phyloP scores from a whole-genome alignment of 2,888 invertebrate genomes.

The Merodon equestris region DNA sequence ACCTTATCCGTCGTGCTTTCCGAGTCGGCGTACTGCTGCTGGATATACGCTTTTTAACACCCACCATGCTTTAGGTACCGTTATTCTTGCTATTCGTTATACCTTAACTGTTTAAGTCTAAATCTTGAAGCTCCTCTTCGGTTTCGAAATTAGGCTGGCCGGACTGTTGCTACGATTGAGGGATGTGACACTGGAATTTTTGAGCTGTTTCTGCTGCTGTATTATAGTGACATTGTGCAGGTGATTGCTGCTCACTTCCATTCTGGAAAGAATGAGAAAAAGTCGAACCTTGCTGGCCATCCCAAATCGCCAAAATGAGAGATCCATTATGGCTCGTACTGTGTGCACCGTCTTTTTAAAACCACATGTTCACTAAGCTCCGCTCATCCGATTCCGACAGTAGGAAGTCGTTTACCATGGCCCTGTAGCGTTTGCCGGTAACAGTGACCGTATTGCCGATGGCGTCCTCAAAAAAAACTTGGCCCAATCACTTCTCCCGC shows the following conservation, averaged over 20 bases:
- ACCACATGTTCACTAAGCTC: too few species aligned
- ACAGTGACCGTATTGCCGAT: too few species aligned
- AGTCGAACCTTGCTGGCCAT: too few species aligned
- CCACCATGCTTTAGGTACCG: slow-evolving; percentile 70
- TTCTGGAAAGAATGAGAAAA: slow-evolving; percentile 73
- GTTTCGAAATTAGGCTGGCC: slow-evolving; percentile 83
- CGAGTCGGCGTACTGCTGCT: slow-evolving; percentile 83
- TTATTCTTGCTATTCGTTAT: slow-evolving; percentile 71
- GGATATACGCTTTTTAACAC: slow-evolving; percentile 76
- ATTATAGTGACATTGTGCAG: slow-evolving; percentile 73
- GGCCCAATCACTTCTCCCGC: too few species aligned
- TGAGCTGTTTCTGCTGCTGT: slow-evolving; percentile 46
- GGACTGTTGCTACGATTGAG: slow-evolving; percentile 82
- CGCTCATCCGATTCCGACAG: too few species aligned
- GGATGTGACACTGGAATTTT: slow-evolving; percentile 61
- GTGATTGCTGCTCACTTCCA: slow-evolving; percentile 76
- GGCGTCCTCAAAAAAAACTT: too few species aligned
- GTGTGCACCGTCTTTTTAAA: too few species aligned
- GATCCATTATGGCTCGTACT: too few species aligned
- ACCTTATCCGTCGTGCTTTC: slow-evolving; percentile 93
- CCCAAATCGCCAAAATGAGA: too few species aligned
- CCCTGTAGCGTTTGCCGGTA: too few species aligned
- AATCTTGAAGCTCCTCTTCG: slow-evolving; percentile 82
- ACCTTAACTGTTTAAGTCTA: slow-evolving; percentile 78
- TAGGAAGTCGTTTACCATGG: too few species aligned